Base-by-base conservation (phyloP, 2,888 invertebrate genomes). In the Erebia epiphron region DNA sequence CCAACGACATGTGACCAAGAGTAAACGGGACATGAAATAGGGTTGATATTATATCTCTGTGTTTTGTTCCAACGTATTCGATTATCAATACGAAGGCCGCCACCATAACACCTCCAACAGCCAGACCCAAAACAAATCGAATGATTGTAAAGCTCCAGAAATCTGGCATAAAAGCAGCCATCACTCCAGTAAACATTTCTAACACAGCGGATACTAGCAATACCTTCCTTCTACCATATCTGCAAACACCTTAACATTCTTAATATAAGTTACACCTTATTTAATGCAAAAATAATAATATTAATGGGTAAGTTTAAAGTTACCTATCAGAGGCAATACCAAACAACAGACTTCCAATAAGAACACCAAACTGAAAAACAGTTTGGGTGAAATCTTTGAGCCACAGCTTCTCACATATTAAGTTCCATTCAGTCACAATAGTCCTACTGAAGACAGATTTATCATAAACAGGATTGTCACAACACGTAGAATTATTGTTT, bases 71-170 rank as follows among this genome's bases (percentile, higher is more conserved):
- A 63, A 95, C 92, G 68, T 95, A 92, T 83, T 96, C 96, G 95
- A 95, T 95, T 1, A 95, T 85, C 10, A 96, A 87, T 2, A 93
- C 92, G 76, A 90, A 92, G 18, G 89, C 85, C 16, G 90, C 79
- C 16, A 96, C 95, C 96, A 96, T 95, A 0, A 96, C 95, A 18
- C 97, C 97, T 50, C 97, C 97, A 1, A 96, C 96, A n/a, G 96
- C 95, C 66, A 95, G 86, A 0, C 96, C 97, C 46, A 95, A 93
- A 26, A 96, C 79, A 83, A 96, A 95, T 80, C 97, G 80, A 64
- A 95, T 87, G 0, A 96, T 73, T 35, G 96, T 94, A 81, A 97
- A 96, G 78, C 88, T 87, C 92, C 93, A 93, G 77, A 79, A 92
- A 75, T 95, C 95, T 1, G 97, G 96, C 1, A 96, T 94, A 75